Evolutionary conservation across 1,140 invertebrate genomes (phyloP), one percentile per base, ranked within the genome.

Genomic region (Sycobia sp.): DNA sequence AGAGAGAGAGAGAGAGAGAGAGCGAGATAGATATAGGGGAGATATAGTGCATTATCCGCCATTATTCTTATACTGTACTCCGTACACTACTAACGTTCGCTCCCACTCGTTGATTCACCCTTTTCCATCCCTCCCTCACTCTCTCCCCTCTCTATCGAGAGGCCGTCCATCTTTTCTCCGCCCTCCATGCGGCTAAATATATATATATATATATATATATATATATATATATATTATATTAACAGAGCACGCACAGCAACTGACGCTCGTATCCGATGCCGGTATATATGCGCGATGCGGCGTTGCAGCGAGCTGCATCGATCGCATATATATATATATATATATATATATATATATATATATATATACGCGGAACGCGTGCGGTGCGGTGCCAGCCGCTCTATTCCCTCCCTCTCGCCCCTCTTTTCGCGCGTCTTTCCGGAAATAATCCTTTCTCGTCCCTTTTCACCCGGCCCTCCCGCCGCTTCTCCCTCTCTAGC

Each of bases 161-260:
- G 39, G 36, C 10, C 43, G 46, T 55, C 39, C 59, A 54, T 51
- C 61, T 59, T 53, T 60, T 57, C 60, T 51, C 65, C 54, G 57
- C 64, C 51, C 57, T 47, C 53, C 36, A 4, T 11, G 41, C 27
- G 54, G 36, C 16, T n/a, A 32, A n/a, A n/a, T n/a, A n/a, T n/a
- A n/a, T n/a, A n/a, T n/a, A n/a, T n/a, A n/a, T n/a, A n/a, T n/a
- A n/a, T n/a, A n/a, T n/a, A n/a, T n/a, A n/a, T n/a, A n/a, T n/a
- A n/a, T n/a, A n/a, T n/a, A n/a, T n/a, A n/a, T n/a, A n/a, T n/a
- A n/a, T n/a, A n/a, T n/a, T n/a, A n/a, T n/a, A n/a, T n/a, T n/a
- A n/a, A n/a, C n/a, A n/a, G n/a, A n/a, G n/a, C n/a, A n/a, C n/a
- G n/a, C n/a, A n/a, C n/a, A n/a, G n/a, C n/a, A n/a, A n/a, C n/a